A percentile compares a stretch with the other conserved stretches of the same genome.
These are phyloP conservation scores for Eidolon dupreanum DNA, from an alignment of 2,797 vertebrate genomes.

Conservation along the genomic window DNA sequence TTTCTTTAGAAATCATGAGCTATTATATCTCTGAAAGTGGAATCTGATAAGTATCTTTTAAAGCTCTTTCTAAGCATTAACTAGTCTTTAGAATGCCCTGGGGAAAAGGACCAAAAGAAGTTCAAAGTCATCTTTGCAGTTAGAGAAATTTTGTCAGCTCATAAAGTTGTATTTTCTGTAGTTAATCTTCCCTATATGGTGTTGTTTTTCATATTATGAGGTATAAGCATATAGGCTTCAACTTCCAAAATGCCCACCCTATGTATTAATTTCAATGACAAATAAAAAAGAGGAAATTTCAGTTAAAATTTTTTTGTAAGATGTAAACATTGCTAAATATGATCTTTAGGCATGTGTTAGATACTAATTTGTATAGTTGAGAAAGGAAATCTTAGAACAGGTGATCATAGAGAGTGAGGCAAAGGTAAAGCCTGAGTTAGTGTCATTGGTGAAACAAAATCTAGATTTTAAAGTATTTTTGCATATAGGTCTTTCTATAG, in stretches of 20 bases:
- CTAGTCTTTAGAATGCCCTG: background rate
- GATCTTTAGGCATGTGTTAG: background rate
- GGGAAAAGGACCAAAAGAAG: background rate
- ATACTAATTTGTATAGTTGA: background rate
- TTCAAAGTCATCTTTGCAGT: background rate
- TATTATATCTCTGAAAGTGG: background rate
- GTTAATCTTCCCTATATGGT: background rate
- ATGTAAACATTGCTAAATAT: background rate
- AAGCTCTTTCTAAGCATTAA: background rate
- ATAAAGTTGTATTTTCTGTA: background rate
- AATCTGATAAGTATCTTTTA: background rate
- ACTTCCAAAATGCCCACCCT: background rate
- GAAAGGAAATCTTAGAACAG: background rate
- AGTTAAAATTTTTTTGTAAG: background rate
- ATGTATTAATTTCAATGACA: background rate
- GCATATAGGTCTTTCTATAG: background rate
- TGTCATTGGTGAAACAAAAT: background rate
- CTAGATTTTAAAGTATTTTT: conserved; percentile 5
- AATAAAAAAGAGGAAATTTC: background rate
- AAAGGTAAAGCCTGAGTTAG: background rate
- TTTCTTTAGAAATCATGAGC: conserved; percentile 1
- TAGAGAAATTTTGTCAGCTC: conserved; percentile 13
- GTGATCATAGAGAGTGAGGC: background rate
- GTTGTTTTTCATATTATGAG: background rate
- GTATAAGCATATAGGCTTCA: background rate